Percentiles rank a stretch among this genome's conserved stretches.
Evolutionary conservation across 2,888 invertebrate genomes (phyloP).

Genomic region (Callimorpha dominula): DNA sequence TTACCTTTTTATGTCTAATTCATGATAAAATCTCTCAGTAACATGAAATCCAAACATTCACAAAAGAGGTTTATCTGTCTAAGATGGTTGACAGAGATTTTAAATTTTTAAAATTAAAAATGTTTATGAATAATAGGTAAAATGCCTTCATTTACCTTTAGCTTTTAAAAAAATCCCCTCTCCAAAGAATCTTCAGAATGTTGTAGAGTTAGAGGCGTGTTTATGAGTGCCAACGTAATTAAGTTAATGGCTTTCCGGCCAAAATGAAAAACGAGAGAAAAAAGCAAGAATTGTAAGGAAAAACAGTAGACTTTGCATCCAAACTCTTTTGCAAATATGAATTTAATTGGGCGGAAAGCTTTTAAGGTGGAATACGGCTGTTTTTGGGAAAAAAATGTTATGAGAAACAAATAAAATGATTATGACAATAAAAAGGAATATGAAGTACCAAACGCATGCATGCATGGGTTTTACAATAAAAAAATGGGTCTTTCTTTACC

Average conservation of each 20-base stretch:
- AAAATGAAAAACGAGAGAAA: slow-evolving; percentile 39
- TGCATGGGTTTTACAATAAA: too few relatives aligned
- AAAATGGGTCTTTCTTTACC: neutral
- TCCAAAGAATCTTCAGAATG: slow-evolving; percentile 38
- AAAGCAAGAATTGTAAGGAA: slow-evolving; percentile 34
- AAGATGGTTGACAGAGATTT: slow-evolving; percentile 22
- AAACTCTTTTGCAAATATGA: slow-evolving; percentile 3
- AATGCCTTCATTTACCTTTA: slow-evolving; percentile 38
- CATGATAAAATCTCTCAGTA: neutral
- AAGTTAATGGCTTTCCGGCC: slow-evolving; percentile 48
- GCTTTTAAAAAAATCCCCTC: slow-evolving; percentile 34
- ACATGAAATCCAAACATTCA: neutral
- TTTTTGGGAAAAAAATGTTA: neutral
- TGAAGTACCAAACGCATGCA: too few relatives aligned
- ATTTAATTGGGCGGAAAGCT: neutral
- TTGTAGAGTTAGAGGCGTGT: slow-evolving; percentile 49
- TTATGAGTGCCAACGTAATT: slow-evolving; percentile 52
- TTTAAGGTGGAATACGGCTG: neutral
- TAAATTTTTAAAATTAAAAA: slow-evolving; percentile 40
- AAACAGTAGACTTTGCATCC: slow-evolving; percentile 36
- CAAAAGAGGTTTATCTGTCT: slow-evolving; percentile 3
- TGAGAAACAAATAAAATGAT: neutral
- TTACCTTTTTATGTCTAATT: neutral
- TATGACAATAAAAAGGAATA: too few relatives aligned
- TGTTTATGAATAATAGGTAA: slow-evolving; percentile 19